Percentiles rank a stretch among this genome's conserved stretches.
phyloP scores from a whole-genome alignment of 2,797 vertebrate genomes.

The Echeneis naucrates region DNA sequence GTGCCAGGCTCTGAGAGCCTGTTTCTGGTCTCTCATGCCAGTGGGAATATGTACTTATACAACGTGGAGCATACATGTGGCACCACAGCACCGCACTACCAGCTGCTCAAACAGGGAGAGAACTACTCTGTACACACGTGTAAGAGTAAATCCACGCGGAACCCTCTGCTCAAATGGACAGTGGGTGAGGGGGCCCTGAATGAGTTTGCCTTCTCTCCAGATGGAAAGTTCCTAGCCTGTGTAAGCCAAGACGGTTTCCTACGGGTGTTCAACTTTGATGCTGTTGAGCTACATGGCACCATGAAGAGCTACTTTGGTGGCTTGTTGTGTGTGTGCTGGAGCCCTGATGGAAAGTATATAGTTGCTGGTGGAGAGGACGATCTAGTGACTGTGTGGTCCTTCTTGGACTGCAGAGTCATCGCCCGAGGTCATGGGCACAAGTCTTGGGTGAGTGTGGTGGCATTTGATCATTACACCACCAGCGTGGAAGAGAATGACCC shows the following conservation, averaged over 20 bases:
- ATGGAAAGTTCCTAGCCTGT: conserved; percentile 96
- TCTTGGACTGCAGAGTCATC: conserved; percentile 94
- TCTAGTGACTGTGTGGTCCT: conserved; percentile 97
- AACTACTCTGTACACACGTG: conserved; percentile 97
- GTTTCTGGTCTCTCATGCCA: conserved; percentile 96
- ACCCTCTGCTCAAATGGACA: conserved; percentile 97
- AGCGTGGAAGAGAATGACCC: conserved; percentile 96
- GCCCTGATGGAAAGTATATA: conserved; percentile 96
- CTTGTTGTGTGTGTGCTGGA: conserved; percentile 96
- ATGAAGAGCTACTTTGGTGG: conserved; percentile 99
- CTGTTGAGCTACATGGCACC: conserved; percentile 95
- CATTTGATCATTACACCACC: conserved; percentile 96
- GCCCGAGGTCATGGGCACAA: conserved; percentile 96
- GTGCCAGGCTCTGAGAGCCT: conserved; percentile 97
- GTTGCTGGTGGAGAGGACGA: conserved; percentile 97
- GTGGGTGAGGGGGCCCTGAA: conserved; percentile 97
- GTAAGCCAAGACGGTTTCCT: conserved; percentile 98
- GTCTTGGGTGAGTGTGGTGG: conserved; percentile 97
- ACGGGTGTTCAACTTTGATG: conserved; percentile 96
- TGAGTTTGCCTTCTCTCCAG: conserved; percentile 97
- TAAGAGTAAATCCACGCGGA: conserved; percentile 98
- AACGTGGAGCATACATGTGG: conserved; percentile 97
- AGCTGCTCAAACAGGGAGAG: conserved; percentile 97
- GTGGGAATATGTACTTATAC: conserved; percentile 98
- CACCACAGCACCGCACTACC: conserved; percentile 95